A percentile compares a stretch with the other conserved stretches of the same genome.
Evolutionary conservation across 2,888 invertebrate genomes (phyloP).

Genomic region (Philhelius pedissequus): DNA sequence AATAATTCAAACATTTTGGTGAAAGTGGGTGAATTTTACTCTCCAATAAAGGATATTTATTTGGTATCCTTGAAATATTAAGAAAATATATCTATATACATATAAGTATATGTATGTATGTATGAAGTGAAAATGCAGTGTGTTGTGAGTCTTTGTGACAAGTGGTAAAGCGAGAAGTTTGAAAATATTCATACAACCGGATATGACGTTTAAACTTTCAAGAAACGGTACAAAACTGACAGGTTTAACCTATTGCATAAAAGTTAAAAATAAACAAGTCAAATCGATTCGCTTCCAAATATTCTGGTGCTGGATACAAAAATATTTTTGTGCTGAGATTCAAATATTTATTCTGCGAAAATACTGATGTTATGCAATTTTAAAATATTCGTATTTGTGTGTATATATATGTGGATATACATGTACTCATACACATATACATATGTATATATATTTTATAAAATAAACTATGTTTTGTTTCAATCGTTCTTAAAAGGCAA

Average conservation of each 20-base stretch:
- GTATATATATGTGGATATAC: too few species aligned
- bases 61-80: slow-evolving; percentile 30
- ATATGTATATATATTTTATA: slow-evolving; percentile 4
- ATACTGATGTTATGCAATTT: slow-evolving; percentile 60
- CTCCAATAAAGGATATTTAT: slow-evolving; percentile 6
- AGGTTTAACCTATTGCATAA: slow-evolving; percentile 44
- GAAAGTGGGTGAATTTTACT: slow-evolving; percentile 5
- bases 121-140: slow-evolving; percentile 54
- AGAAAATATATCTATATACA: neutral
- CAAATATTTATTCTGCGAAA: neutral
- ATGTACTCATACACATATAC: too few species aligned
- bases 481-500: slow-evolving; percentile 77
- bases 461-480: slow-evolving; percentile 20
- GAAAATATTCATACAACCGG: slow-evolving; percentile 1
- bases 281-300: neutral
- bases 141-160: slow-evolving; percentile 16
- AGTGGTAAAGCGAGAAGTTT: slow-evolving; percentile 27
- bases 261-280: slow-evolving; percentile 15
- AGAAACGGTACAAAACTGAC: slow-evolving; percentile 27
- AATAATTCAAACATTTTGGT: neutral
- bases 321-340: neutral
- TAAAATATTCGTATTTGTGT: neutral
- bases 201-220: slow-evolving; percentile 21
- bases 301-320: slow-evolving; percentile 35
- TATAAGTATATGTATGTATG: too few species aligned